These are phyloP conservation scores for Galagoides demidoff DNA, from an alignment of 2,797 vertebrate species.

Conservation along the genomic window DNA sequence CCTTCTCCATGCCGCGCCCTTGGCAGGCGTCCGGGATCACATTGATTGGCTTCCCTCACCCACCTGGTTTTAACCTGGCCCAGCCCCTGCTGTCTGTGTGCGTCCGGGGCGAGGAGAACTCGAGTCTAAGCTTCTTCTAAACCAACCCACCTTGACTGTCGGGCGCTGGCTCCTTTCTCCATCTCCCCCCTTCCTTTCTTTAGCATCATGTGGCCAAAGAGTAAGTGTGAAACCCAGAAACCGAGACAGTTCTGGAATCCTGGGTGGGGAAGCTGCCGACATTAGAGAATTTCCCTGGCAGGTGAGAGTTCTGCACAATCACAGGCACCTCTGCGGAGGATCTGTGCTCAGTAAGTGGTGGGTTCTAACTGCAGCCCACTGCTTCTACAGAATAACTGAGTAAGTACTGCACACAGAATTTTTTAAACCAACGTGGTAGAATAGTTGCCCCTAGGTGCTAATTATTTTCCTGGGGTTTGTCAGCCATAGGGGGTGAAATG, in stretches of 20 bases:
- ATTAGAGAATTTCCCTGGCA: constrained; percentile 67
- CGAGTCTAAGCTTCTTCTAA: background rate
- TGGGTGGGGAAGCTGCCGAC: background rate
- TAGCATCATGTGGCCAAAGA: constrained; percentile 55
- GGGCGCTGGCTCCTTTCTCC: background rate
- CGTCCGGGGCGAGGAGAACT: background rate
- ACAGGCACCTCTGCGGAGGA: constrained; percentile 61
- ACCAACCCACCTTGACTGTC: background rate
- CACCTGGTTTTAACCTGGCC: background rate
- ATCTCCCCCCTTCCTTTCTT: background rate
- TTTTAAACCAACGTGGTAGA: background rate
- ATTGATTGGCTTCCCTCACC: background rate
- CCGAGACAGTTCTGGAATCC: background rate
- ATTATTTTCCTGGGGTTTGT: background rate
- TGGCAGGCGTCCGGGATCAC: background rate
- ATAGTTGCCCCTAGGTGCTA: background rate
- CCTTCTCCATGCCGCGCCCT: background rate
- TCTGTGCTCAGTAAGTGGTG: constrained; percentile 71
- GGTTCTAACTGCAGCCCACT: constrained; percentile 71
- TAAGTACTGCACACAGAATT: constrained; percentile 10
- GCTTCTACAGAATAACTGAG: background rate
- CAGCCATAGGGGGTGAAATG: background rate
- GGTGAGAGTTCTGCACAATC: background rate
- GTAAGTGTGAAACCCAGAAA: fast-evolving
- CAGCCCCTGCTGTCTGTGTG: background rate